Evolutionary conservation across 1,140 invertebrate genomes (phyloP), one percentile per base, ranked within the genome.

Genomic region (Trachymyrmex cornetzi): DNA sequence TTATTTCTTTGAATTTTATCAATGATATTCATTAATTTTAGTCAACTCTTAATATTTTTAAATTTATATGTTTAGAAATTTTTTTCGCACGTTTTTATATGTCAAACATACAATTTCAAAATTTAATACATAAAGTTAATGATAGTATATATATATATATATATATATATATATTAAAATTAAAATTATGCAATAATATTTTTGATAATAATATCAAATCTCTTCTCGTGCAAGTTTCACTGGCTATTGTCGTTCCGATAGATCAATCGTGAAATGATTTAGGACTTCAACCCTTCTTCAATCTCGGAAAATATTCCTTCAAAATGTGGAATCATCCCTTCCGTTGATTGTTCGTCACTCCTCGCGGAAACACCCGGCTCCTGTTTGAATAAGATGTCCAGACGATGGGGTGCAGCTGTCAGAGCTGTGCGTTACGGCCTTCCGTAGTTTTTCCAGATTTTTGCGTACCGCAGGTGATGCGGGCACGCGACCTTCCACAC

Each of bases 311-410:
- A 88, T 88, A 88, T 27, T 77, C 44, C 53, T 84, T 69, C 61
- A 87, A 92, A 92, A 86, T 59, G 50, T 38, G 67, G 14, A 88
- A 89, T 89, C 88, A 89, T 89, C 87, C 88, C 48, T 75, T 50
- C 30, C 5, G 34, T 14, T 9, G 80, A 74, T 71, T 44, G 44
- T 66, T 27, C 22, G 44, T 55, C 77, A 57, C 63, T 71, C 64
- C 59, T 44, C 53, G 38, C 77, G 85, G 57, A 30, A 81, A 50
- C 77, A 71, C 59, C 79, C 79, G 90, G 88, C 82, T 63, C 71
- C 71, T 91, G 92, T 94, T 94, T 94, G 93, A 93, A 93, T 93
- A 92, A 94, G 93, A 93, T 89, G 77, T 92, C 88, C 63, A 88
- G 77, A 53, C 59, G 85, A 74, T 72, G 38, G 69, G 64, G 50